A percentile compares a stretch with the other conserved stretches of the same genome.
These are phyloP conservation scores for Apodemia mormo DNA, from an alignment of 2,888 invertebrate species.

Conservation along the genomic window DNA sequence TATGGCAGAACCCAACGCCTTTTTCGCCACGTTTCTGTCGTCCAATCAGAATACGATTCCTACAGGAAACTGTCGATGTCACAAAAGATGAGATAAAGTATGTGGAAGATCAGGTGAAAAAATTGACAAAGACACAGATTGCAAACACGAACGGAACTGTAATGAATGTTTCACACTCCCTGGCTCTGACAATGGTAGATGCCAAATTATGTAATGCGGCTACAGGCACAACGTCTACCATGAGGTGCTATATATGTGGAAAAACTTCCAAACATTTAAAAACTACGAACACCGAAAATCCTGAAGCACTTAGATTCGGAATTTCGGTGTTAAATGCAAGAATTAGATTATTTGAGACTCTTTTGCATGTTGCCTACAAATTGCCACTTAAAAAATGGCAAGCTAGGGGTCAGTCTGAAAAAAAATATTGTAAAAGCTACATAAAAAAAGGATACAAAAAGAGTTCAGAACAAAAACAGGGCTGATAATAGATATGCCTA, in stretches of 20 bases:
- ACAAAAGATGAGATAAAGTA: constrained; percentile 20
- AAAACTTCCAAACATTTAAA: constrained; percentile 44
- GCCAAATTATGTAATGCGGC: constrained; percentile 46
- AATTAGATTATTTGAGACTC: constrained; percentile 43
- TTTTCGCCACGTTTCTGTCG: constrained; percentile 22
- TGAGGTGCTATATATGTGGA: constrained; percentile 47
- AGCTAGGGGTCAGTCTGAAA: constrained; percentile 28
- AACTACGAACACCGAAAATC: constrained; percentile 27
- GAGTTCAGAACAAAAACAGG: constrained; percentile 38
- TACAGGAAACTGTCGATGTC: constrained; percentile 23
- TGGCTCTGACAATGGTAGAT: constrained; percentile 45
- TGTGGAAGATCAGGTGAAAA: constrained; percentile 6
- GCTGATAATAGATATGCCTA: constrained; percentile 45
- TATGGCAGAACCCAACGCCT: constrained; percentile 30
- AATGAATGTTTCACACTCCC: constrained; percentile 35
- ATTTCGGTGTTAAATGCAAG: constrained; percentile 45
- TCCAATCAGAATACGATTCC: constrained; percentile 22
- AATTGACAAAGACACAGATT: background rate
- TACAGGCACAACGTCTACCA: constrained; percentile 43
- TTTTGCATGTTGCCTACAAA: constrained; percentile 48
- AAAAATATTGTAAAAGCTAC: constrained; percentile 31
- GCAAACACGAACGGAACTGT: background rate
- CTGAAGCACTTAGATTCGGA: constrained; percentile 33
- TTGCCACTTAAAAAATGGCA: constrained; percentile 45
- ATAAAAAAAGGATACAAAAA: constrained; percentile 24